Evolutionary conservation across 2,797 vertebrate genomes (phyloP), one percentile per base, ranked within the genome.

Genomic region (Semotilus atromaculatus): DNA sequence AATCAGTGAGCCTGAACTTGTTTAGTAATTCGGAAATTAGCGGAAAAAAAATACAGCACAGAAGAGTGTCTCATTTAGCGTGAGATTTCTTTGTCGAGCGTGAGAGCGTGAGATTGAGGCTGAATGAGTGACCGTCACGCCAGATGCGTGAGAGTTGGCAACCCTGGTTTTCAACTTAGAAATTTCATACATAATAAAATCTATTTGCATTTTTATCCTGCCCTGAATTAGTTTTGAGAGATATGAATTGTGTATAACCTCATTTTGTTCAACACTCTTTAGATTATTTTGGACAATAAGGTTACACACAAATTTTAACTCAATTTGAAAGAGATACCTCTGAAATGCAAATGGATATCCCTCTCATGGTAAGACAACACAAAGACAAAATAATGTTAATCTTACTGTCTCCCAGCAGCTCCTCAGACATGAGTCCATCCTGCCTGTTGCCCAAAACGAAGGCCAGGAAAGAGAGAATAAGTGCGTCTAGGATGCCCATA

Each of bases 381-480:
- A 76, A 58, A 55, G 21, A 3, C 7, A 40, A 60, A 40, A 31
- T n/a, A 16, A 43, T 48, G 13, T 34, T 93, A 96, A 94, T 95
- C 97, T 98, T 97, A 97, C 96, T 98, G 95, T 99, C 97, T 93
- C 96, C 96, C 92, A 99, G 97, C 92, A 99, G 96, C 89, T 99
- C 98, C 80, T 98, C 97, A 48, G 97, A 96, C 97, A 99, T 97
- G 92, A 99, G 96, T 86, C 96, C 96, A 93, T 99, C 97, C 95
- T 99, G 97, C 85, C 98, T 97, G 95, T 99, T 99, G 76, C 98
- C 98, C 90, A 99, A 96, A 84, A 99, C 98, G 86, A 99, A 99
- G 71, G 98, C 98, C 90, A 99, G 96, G 93, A 99, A 99, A 10
- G 98, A 98, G 86, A 99, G 97, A 93, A 99, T 98, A 92, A 99